Percentiles rank a stretch among this genome's conserved stretches.
phyloP scores from a whole-genome alignment of 2,797 vertebrate genomes.

The Chloroceryle inda region DNA sequence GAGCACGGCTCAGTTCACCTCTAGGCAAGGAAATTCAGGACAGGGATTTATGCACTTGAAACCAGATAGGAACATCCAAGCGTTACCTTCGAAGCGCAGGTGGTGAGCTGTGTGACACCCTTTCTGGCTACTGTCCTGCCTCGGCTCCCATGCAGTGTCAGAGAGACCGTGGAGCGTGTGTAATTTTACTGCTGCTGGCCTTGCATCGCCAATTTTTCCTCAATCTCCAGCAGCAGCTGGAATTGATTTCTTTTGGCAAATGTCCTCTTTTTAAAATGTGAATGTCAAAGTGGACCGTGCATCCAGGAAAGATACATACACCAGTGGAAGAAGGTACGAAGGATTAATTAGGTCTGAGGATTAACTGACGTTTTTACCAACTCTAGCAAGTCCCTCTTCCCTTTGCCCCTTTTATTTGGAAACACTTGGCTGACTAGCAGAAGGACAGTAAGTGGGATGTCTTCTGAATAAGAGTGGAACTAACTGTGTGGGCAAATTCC shows the following conservation, averaged over 20 bases:
- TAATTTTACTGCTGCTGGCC: background rate
- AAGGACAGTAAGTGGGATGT: background rate
- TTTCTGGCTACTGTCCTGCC: background rate
- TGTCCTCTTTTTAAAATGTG: background rate
- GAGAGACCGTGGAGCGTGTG: fast-evolving
- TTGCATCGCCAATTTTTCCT: background rate
- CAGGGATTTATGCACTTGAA: background rate
- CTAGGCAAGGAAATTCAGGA: background rate
- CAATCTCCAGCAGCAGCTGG: background rate
- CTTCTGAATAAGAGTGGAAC: background rate
- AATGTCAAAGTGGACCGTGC: background rate
- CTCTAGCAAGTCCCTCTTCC: background rate
- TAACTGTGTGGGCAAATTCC: background rate
- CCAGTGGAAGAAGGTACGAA: background rate
- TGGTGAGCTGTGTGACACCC: background rate
- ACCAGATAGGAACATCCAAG: background rate
- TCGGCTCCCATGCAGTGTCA: background rate
- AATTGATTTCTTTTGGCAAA: background rate
- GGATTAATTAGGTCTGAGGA: background rate
- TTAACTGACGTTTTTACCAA: background rate
- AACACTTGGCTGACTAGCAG: background rate
- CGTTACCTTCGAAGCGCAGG: background rate
- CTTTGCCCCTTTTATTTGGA: background rate
- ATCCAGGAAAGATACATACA: background rate
- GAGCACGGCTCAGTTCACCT: background rate